A percentile compares a stretch with the other conserved stretches of the same genome.
Evolutionary conservation across 1,140 invertebrate genomes (phyloP).

Genomic region (Lordiphosa clarofinis): DNA sequence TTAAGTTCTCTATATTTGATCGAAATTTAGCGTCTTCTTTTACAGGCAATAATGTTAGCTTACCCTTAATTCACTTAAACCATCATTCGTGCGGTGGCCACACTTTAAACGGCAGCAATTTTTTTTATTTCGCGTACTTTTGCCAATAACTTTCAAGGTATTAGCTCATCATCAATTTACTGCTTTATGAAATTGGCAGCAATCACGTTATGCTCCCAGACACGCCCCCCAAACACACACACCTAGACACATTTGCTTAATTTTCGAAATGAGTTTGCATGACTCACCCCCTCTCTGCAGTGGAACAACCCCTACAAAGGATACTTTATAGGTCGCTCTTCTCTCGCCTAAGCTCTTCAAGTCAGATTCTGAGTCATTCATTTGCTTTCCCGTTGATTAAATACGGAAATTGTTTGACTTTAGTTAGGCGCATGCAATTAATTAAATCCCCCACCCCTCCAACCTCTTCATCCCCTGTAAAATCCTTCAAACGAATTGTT

Average conservation of each 20-base stretch:
- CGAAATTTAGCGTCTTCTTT: no score
- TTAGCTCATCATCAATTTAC: constrained; percentile 67
- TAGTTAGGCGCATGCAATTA: constrained; percentile 66
- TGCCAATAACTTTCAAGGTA: constrained; percentile 52
- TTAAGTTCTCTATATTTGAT: no score
- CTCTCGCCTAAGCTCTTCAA: not conserved
- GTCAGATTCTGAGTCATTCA: constrained; percentile 48
- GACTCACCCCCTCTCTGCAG: constrained; percentile 25
- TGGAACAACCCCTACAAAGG: constrained; percentile 25
- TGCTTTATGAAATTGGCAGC: constrained; percentile 55
- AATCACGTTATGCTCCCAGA: constrained; percentile 58
- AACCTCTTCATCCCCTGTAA: not conserved
- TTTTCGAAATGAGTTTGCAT: constrained; percentile 60
- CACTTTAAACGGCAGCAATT: not conserved
- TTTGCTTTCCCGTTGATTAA: constrained; percentile 70
- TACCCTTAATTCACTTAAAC: not conserved
- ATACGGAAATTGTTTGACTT: constrained; percentile 69
- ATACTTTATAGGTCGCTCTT: constrained; percentile 36
- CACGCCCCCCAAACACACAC: constrained; percentile 37
- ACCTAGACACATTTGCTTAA: constrained; percentile 43
- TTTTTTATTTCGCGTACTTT: constrained; percentile 16
- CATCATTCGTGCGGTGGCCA: constrained; percentile 4
- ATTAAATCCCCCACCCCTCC: constrained; percentile 56
- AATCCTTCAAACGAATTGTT: constrained; percentile 25
- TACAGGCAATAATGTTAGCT: no score